Base-by-base conservation (phyloP, 2,888 invertebrate species). In the Ryuthela nishihirai region DNA sequence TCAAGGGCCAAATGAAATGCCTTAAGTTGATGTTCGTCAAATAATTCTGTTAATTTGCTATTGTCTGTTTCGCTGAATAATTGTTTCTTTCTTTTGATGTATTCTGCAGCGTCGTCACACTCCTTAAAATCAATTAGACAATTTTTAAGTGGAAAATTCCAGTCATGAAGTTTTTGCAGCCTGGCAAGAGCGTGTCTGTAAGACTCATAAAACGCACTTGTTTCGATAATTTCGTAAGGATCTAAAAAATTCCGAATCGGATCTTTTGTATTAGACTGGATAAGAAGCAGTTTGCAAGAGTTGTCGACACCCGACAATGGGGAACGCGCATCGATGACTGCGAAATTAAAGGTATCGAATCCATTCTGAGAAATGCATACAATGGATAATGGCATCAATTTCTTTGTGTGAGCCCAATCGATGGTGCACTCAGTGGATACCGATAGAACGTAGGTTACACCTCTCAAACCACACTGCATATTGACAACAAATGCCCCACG, bases 151-250 rank as follows among this genome's bases (percentile, higher is more conserved):
- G 87, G 85, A 67, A 88, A 79, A 29, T 78, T 76, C 4, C 78
- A 74, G 15, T 76, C 68, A 34, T 74, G 73, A 46, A 83, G 79
- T 1, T 73, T 73, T 69, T 85, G 81, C 21, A 91, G 70, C n/a
- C 83, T 85, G 65, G 78, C 79, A 50, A 87, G 75, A 0, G 87
- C 85, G 69, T 84, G 82, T 64, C 83, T 79, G 70, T 89, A 90
- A 0, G 88, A 86, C 69, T 88, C 88, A 70, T 88, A 88, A 72
- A 84, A 90, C 0, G 85, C 82, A 43, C 82, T 83, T 47, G 85
- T 84, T 71, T 88, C 87, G 2, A 85, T 80, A 86, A 89, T 85
- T 0, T 81, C 68, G 55, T 80, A 81, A 0, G 74, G 62, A 54
- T 75, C 72, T 0, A 73, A 71, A 21, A 21, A 18, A 21, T 4